These are phyloP conservation scores for Alligator mississippiensis DNA, from an alignment of 2,113 vertebrate species.

Conservation along the genomic window DNA sequence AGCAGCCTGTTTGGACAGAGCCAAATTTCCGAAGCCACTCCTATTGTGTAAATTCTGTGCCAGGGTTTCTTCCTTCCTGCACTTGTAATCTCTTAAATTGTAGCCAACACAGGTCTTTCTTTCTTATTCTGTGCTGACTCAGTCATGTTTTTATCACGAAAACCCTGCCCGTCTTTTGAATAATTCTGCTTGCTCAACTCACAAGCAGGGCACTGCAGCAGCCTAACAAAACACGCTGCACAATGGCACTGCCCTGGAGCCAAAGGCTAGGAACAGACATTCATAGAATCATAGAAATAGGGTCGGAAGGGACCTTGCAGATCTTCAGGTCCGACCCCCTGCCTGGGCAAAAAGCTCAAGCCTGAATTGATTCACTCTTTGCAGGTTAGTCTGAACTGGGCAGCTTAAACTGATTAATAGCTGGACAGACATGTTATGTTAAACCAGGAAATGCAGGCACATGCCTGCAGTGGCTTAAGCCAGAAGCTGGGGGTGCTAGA, in stretches of 20 bases:
- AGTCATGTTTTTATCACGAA: slow-evolving; percentile 25
- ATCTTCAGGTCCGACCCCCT: too few species aligned
- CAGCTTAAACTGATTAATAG: too few species aligned
- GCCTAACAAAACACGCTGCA: slow-evolving; percentile 36
- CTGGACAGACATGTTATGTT: too few species aligned
- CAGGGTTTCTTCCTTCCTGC: slow-evolving; percentile 20
- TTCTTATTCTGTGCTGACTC: slow-evolving; percentile 2
- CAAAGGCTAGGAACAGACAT: not conserved
- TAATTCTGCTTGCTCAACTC: not conserved
- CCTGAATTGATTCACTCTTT: too few species aligned
- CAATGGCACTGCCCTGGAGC: slow-evolving; percentile 6
- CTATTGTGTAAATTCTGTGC: not conserved
- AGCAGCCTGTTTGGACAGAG: not conserved
- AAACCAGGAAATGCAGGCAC: too few species aligned
- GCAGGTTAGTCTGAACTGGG: too few species aligned
- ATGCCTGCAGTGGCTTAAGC: too few species aligned
- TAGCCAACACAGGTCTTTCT: slow-evolving; percentile 31
- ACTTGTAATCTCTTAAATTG: slow-evolving; percentile 21
- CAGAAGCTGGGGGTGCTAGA: too few species aligned
- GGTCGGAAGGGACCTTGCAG: too few species aligned
- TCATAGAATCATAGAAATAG: too few species aligned
- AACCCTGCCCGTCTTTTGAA: slow-evolving; percentile 20
- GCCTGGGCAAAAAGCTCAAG: too few species aligned
- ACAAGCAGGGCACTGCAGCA: slow-evolving; percentile 44
- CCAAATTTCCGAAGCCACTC: not conserved